Conservation (phyloP, 2,113 vertebrate species). For the Grallaria varia region DNA sequence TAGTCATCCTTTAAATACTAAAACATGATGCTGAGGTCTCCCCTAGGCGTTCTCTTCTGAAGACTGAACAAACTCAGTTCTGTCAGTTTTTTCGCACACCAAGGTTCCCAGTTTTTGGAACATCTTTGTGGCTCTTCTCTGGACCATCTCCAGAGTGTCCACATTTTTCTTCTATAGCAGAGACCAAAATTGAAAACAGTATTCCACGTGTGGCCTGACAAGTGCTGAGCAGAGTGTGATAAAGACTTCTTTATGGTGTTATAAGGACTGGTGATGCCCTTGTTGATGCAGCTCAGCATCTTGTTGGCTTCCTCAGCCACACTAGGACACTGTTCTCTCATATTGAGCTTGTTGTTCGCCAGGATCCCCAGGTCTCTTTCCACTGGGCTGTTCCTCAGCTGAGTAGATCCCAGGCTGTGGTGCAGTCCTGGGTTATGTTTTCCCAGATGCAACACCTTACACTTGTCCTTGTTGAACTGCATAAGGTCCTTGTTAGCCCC, state of each 20-base stretch:
- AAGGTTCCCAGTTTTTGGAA: not conserved
- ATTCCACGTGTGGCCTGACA: not conserved
- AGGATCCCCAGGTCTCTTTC: not conserved
- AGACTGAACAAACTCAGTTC: not conserved
- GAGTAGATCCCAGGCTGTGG: not conserved
- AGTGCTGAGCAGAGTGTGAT: not conserved
- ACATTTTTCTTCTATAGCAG: not conserved
- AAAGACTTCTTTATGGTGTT: not conserved
- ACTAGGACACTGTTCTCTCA: not conserved
- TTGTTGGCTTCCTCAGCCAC: not conserved
- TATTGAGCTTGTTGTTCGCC: not conserved
- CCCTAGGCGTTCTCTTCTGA: not conserved
- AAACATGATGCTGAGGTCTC: not conserved
- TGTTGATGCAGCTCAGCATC: not conserved
- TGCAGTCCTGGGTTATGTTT: not conserved
- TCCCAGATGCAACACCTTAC: not conserved
- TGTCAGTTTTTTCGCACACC: not conserved
- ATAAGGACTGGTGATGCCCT: too few species aligned
- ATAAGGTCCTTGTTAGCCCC: not conserved
- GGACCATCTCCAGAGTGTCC: not conserved
- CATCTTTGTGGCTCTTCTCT: not conserved
- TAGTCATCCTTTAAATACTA: not conserved
- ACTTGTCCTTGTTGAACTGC: not conserved
- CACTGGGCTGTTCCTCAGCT: not conserved
- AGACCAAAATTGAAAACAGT: fast-evolving